Evolutionary conservation across 2,888 invertebrate species (phyloP), one percentile per base, ranked within the genome.

Genomic region (Pharmacophagus antenor): DNA sequence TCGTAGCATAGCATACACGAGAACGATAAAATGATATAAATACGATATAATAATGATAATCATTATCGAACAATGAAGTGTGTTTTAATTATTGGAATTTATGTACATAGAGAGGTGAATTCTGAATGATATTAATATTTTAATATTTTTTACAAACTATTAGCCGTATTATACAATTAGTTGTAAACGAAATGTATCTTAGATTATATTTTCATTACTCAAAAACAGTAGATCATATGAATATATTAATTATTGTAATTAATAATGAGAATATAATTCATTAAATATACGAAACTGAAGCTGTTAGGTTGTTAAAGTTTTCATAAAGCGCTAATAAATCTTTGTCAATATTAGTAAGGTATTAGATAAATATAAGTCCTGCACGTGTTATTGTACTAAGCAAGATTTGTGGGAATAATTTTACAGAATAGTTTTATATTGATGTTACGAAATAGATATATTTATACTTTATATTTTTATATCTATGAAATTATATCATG

Each of bases 51-150:
- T 58, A 58, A 56, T 59, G 65, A 69, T 67, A 58, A 59, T 66
- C 63, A n/a, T n/a, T n/a, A n/a, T 58, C 53, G 62, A 66, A 63
- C 62, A 63, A 65, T 58, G 21, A 44, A 61, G 48, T 27, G 44
- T 44, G 27, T 42, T 53, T 48, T 56, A 41, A 46, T 46, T 23
- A 37, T 41, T 52, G 56, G 23, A 56, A 23, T 56, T 71, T 73
- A 64, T 82, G 79, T 80, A 80, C 66, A 80, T 76, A 79, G 85
- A 85, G 82, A 84, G 81, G 74, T 67, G 75, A 79, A 80, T 82
- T 84, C 79, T 85, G 85, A 85, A 86, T 84, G 84, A 84, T 84
- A 85, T 81, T 85, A 77, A 84, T 87, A 85, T 87, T 87, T 85
- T 86, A 85, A 79, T 88, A 86, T 73, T 78, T 81, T 83, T 81